These are phyloP conservation scores for Epirrhoe alternata DNA, from an alignment of 2,888 invertebrate species.

Conservation along the genomic window DNA sequence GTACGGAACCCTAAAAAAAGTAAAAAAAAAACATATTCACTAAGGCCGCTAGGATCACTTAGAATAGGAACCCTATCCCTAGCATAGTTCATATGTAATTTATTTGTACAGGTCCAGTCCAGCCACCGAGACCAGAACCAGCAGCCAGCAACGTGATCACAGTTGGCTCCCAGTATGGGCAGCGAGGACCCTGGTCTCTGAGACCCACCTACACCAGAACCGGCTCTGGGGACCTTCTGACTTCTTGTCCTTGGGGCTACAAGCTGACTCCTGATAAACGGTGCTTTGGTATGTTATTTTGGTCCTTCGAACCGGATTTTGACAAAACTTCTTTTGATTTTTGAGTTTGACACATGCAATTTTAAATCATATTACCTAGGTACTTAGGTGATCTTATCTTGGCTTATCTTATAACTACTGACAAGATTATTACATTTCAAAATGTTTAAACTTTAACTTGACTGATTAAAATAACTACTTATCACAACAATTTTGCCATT, in stretches of 20 bases:
- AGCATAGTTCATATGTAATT: background rate
- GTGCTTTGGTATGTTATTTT: slow-evolving; percentile 74
- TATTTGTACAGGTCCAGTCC: slow-evolving; percentile 35
- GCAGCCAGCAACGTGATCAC: slow-evolving; percentile 69
- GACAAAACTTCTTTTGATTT: background rate
- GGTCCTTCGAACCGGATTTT: slow-evolving; percentile 2
- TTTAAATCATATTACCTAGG: no score
- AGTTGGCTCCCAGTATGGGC: slow-evolving; percentile 77
- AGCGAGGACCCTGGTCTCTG: slow-evolving; percentile 64
- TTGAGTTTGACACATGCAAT: no score
- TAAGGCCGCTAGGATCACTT: no score
- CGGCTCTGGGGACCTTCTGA: slow-evolving; percentile 57
- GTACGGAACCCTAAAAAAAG: no score
- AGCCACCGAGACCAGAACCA: slow-evolving; percentile 41
- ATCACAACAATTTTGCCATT: no score
- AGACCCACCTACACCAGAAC: slow-evolving; percentile 60
- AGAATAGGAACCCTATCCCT: no score
- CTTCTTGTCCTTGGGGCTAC: slow-evolving; percentile 91
- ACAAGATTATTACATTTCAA: no score
- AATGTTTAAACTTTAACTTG: no score
- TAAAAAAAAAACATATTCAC: no score
- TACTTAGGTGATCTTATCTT: no score
- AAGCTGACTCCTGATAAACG: slow-evolving; percentile 89
- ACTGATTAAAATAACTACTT: no score
- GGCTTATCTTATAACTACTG: no score